Base-by-base conservation (phyloP, 2,888 invertebrate species). In the Prosopocoilus inquinatus region DNA sequence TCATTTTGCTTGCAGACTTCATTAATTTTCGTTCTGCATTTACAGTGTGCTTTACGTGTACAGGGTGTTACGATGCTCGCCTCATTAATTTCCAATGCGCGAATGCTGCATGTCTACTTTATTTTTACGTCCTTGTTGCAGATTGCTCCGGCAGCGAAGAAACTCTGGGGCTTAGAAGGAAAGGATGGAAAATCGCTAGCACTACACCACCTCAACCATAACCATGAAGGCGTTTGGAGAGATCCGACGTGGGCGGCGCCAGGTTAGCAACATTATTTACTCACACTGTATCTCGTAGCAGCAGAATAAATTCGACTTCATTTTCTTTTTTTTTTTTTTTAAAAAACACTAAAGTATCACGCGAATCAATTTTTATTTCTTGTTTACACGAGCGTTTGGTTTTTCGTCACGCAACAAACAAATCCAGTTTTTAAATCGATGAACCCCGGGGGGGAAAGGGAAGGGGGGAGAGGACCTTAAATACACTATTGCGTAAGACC, bases 121-220 rank as follows among this genome's bases (percentile, higher is more conserved):
- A 33, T 12, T 43, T 53, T 53, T 53, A 41, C 38, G 47, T 53
- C 48, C 47, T 43, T 53, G 48, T 56, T 57, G 53, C 82, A 94
- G 94, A 93, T 94, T 81, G 91, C 93, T 80, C 91, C 94, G 77
- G 89, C 94, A 78, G 91, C 94, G 78, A 94, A 94, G 81, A 94
- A 94, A 80, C 80, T 94, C 78, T 94, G 94, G 94, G 86, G 86
- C 71, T 80, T 86, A 62, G 91, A 89, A 80, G 90, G 88, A 75
- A 91, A 93, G 77, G 88, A 91, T 64, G 86, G 85, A 78, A 84
- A 85, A 71, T 81, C 84, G 62, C 83, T 77, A 84, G 88, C 81
- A 78, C 88, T 81, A 81, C 92, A 83, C 84, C 92, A 76, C 74
- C 84, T 75, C 81, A 88, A 78, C 80, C 87, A 71, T 83, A 88